A percentile compares a stretch with the other conserved stretches of the same genome.
Evolutionary conservation across 2,888 invertebrate genomes (phyloP).

Genomic region (Tenthredo distinguenda): DNA sequence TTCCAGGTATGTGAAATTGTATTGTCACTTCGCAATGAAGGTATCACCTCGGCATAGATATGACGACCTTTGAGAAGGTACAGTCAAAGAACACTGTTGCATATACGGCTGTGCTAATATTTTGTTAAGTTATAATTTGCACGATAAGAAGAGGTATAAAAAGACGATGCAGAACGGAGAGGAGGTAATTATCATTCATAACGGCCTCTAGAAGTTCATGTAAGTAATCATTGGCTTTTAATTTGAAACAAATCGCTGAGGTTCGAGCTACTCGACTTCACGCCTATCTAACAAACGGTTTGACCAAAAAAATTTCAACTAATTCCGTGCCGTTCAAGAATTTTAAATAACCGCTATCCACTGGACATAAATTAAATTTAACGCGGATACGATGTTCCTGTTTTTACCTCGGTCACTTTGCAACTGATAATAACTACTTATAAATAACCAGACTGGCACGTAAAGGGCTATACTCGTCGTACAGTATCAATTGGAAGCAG

Average conservation of each 20-base stretch:
- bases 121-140: neutral
- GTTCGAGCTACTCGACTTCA: neutral
- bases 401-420: neutral
- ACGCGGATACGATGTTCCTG: neutral
- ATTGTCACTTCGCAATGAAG: neutral
- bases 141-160: neutral
- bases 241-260: neutral
- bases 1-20: neutral
- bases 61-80: neutral
- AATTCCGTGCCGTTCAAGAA: neutral
- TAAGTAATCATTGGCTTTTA: neutral
- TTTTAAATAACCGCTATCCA: neutral
- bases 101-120: neutral
- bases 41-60: neutral
- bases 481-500: neutral
- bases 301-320: neutral
- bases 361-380: conserved; percentile 2
- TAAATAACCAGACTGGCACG: neutral
- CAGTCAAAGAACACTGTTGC: neutral
- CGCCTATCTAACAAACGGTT: neutral
- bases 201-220: neutral
- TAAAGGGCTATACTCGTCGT: neutral
- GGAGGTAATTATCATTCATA: neutral
- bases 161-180: neutral
- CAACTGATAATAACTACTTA: neutral